Conservation (phyloP, 2,113 vertebrate genomes). For the Rhynchopsitta pachyrhyncha region DNA sequence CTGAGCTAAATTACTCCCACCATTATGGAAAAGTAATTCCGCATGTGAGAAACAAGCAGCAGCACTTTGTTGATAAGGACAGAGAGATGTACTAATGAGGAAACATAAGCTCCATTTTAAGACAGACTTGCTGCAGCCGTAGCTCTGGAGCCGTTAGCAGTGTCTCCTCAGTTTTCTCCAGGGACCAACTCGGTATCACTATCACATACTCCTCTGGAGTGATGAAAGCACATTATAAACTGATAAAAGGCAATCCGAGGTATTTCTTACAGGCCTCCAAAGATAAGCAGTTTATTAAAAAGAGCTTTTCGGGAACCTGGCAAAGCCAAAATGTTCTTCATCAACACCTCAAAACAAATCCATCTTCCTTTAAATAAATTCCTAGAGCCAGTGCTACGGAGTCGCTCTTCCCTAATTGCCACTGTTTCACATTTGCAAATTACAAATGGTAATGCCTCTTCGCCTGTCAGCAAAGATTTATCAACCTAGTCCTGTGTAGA, state of each 20-base stretch:
- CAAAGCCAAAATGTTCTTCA: neutral
- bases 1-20: neutral
- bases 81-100: neutral
- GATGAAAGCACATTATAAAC: conserved; percentile 48
- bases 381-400: neutral
- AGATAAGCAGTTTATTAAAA: conserved; percentile 61
- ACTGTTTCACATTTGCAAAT: neutral
- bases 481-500: neutral
- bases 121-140: neutral
- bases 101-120: conserved; percentile 2
- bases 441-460: neutral
- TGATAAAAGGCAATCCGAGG: conserved; percentile 51
- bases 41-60: neutral
- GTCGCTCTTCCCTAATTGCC: conserved; percentile 6
- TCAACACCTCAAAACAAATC: neutral
- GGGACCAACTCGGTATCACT: conserved; percentile 39
- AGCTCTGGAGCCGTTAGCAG: neutral
- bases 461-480: neutral
- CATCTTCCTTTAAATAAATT: conserved; percentile 14
- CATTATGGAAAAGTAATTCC: conserved; percentile 11
- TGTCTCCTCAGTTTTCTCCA: conserved; percentile 13
- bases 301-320: conserved; percentile 27
- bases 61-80: neutral
- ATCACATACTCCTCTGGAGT: conserved; percentile 33
- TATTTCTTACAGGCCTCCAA: conserved; percentile 47